Percentiles rank a stretch among this genome's conserved stretches.
phyloP scores from a whole-genome alignment of 2,797 vertebrate species.

The Peromyscus eremicus region DNA sequence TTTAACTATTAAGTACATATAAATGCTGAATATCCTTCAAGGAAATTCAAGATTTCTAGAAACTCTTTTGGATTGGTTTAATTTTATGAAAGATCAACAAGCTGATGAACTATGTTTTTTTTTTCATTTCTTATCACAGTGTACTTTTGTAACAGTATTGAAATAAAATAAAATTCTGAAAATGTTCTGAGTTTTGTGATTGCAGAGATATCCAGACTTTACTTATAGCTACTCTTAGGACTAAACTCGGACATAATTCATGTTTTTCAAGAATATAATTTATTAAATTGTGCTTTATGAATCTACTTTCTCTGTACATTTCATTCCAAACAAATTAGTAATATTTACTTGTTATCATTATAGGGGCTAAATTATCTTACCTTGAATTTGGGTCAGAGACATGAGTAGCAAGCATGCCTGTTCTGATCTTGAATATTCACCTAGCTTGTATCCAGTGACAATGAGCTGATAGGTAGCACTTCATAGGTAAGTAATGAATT shows the following conservation, averaged over 20 bases:
- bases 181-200: neutral
- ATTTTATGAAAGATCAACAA: neutral
- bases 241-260: neutral
- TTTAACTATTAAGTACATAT: neutral
- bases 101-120: neutral
- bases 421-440: neutral
- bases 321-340: neutral
- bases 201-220: neutral
- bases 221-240: neutral
- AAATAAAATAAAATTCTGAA: constrained; percentile 10
- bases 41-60: neutral
- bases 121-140: neutral
- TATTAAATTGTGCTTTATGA: neutral
- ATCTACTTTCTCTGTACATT: neutral
- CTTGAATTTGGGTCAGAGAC: neutral
- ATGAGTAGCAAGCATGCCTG: neutral
- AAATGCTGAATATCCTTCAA: neutral
- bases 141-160: neutral
- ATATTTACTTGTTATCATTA: neutral
- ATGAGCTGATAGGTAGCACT: neutral
- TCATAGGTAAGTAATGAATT: neutral
- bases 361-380: neutral
- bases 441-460: rapidly evolving
- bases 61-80: neutral
- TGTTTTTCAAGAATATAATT: neutral